Evolutionary conservation across 2,888 invertebrate species (phyloP).

Genomic region (Cylloceria caligata): DNA sequence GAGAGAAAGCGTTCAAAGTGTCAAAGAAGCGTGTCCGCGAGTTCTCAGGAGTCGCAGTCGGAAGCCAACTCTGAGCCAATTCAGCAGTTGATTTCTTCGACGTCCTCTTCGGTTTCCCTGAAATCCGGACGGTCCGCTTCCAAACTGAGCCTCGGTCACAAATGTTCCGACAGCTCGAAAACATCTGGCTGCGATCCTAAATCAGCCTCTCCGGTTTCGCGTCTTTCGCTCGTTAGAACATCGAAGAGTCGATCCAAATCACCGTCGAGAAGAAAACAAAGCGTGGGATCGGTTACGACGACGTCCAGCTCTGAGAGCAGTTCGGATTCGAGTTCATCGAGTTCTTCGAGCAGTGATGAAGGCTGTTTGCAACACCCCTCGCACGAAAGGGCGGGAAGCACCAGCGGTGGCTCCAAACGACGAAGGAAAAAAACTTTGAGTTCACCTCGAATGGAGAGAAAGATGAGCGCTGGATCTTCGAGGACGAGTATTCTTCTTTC

Average conservation of each 20-base stretch:
- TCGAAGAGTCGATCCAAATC: conserved; percentile 73
- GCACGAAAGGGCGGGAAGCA: conserved; percentile 59
- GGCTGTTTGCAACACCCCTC: conserved; percentile 67
- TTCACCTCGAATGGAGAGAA: conserved; percentile 73
- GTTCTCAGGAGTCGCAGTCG: conserved; percentile 82
- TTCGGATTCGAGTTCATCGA: conserved; percentile 77
- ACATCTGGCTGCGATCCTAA: conserved; percentile 33
- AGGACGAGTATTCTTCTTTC: conserved; percentile 86
- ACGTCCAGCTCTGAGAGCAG: conserved; percentile 72
- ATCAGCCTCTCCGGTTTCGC: conserved; percentile 53
- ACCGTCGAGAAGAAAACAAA: conserved; percentile 64
- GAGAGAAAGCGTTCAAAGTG: conserved; percentile 68
- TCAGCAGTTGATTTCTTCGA: conserved; percentile 67
- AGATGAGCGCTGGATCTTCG: conserved; percentile 83
- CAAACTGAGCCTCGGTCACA: conserved; percentile 58
- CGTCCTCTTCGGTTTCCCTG: conserved; percentile 67
- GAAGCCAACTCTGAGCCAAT: conserved; percentile 74
- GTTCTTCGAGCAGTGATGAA: conserved; percentile 80
- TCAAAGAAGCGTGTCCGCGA: conserved; percentile 84
- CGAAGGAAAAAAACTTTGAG: conserved; percentile 71
- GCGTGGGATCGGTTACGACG: conserved; percentile 59
- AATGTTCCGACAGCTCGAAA: conserved; percentile 62
- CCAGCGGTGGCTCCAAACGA: conserved; percentile 57
- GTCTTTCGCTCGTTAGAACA: conserved; percentile 57
- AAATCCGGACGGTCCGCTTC: conserved; percentile 67